A percentile compares a stretch with the other conserved stretches of the same genome.
These are phyloP conservation scores for Leptinotarsa undecemlineata DNA, from an alignment of 1,140 invertebrate species.

Conservation along the genomic window DNA sequence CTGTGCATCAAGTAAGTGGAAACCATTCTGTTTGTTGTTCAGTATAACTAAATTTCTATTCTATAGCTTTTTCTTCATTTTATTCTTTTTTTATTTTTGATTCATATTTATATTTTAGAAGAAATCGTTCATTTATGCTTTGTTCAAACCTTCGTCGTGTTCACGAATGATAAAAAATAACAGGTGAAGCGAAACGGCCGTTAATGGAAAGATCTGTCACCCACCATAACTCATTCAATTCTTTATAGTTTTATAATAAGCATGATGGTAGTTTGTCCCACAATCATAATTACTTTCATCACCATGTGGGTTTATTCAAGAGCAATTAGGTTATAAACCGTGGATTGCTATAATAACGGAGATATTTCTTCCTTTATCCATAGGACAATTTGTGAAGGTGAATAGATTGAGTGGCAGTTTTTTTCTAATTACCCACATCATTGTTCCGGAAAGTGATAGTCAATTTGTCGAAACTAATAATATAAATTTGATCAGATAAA, in stretches of 20 bases:
- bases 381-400: not conserved
- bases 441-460: not conserved
- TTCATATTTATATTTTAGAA: no score
- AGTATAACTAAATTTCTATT: no score
- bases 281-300: not conserved
- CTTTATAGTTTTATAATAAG: not conserved
- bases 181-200: no score
- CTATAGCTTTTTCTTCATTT: no score
- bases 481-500: no score
- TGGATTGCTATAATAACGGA: not conserved
- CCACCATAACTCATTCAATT: slow-evolving; percentile 2
- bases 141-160: no score
- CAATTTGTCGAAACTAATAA: no score
- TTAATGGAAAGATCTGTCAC: not conserved
- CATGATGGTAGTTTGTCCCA: slow-evolving; percentile 4
- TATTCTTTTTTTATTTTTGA: no score
- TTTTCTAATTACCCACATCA: not conserved
- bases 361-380: not conserved
- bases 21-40: no score
- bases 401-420: not conserved
- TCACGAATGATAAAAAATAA: no score
- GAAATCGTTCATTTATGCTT: no score
- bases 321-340: slow-evolving; percentile 5
- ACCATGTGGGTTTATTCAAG: not conserved
- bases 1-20: no score